Base-by-base conservation (phyloP, 2,888 invertebrate species). In the Hydroisotoma schaefferi region DNA sequence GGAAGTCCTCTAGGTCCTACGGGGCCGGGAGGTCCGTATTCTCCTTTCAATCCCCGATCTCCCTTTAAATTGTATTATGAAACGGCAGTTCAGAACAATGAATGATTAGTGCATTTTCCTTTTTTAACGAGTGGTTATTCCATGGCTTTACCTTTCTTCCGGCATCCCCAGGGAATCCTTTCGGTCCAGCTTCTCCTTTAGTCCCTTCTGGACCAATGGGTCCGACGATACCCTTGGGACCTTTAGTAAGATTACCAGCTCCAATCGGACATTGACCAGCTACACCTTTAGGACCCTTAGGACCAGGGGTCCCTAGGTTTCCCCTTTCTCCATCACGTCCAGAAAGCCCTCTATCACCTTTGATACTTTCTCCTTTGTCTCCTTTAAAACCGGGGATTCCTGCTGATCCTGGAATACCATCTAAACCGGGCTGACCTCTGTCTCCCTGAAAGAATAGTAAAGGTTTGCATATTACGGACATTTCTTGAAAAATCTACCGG, bases 321-420 rank as follows among this genome's bases (percentile, higher is more conserved):
- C 68, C 73, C 27, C 63, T 56, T 22, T 56, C n/a, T 53, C 87
- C 87, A 10, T 69, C 56, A 1, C 73, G 73, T 18, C 90, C 90
- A 6, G 84, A 79, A 49, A 76, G 75, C 37, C 90, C 90, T 18
- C 83, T 79, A 74, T 88, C 87, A 71, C 91, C 92, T 76, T 87
- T 89, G 18, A 88, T 76, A 62, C 86, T 87, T 1, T 78, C 68
- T 23, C 90, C 91, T 71, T 85, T 84, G 54, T 78, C 80, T 53
- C 84, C 84, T 72, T 81, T 81, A 2, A 73, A 73, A 23, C 93
- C 76, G 10, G 70, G 70, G 22, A 54, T 62, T 22, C 76, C 76
- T 25, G 71, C 37, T 1, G 57, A 15, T 2, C 75, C 75, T n/a
- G 70, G 59, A 22, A 60, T 64, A 2, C 75, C 75, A 55, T 73